Evolutionary conservation across 2,113 vertebrate genomes (phyloP).

Genomic region (Electrona antarctica): DNA sequence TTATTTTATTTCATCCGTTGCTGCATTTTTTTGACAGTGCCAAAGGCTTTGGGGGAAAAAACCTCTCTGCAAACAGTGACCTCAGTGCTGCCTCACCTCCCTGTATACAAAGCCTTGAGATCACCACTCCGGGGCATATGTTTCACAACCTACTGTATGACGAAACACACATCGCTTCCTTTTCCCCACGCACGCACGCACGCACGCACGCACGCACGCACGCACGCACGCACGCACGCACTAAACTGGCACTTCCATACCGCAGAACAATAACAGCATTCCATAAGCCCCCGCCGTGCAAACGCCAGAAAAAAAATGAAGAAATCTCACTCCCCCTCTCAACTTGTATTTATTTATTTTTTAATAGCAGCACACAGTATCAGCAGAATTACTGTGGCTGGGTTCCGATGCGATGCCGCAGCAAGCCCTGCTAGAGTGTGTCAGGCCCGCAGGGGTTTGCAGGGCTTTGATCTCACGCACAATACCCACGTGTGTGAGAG

Average conservation of each 20-base stretch:
- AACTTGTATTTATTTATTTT: constrained; percentile 50
- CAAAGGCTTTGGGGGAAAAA: constrained; percentile 6
- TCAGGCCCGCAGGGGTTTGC: constrained; percentile 68
- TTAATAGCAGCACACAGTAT: constrained; percentile 72
- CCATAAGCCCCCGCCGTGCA: constrained; percentile 56
- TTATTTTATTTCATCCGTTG: constrained; percentile 12
- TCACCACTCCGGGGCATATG: constrained; percentile 35
- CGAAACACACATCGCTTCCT: constrained; percentile 48
- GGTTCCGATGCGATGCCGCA: constrained; percentile 42
- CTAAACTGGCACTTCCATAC: constrained; percentile 16
- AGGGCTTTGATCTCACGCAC: constrained; percentile 74
- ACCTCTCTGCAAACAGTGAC: constrained; percentile 36
- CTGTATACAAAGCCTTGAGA: constrained; percentile 16
- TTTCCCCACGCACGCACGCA: constrained; percentile 20
- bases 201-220: not conserved
- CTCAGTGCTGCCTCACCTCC: constrained; percentile 17
- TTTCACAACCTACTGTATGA: constrained; percentile 46
- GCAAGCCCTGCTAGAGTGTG: constrained; percentile 70
- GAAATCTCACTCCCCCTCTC: constrained; percentile 30
- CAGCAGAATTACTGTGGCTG: constrained; percentile 72
- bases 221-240: not conserved
- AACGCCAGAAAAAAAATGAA: constrained; percentile 22
- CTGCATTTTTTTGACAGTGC: not conserved
- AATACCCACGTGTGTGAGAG: constrained; percentile 60
- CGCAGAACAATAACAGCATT: constrained; percentile 63